These are phyloP conservation scores for Pogonognathellus flavescens DNA, from an alignment of 1,140 invertebrate species.

Conservation along the genomic window DNA sequence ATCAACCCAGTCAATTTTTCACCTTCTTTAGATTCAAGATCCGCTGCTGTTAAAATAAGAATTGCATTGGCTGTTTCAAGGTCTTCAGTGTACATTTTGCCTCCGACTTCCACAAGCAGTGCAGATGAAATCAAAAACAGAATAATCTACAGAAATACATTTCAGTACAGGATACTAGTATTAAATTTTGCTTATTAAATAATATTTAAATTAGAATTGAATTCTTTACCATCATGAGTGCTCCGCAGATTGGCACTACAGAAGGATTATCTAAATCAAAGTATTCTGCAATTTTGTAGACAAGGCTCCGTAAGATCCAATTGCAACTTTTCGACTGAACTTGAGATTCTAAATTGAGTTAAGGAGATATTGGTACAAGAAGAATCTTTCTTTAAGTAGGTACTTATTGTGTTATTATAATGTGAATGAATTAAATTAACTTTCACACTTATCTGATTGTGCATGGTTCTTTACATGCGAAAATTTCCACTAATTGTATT, in stretches of 20 bases:
- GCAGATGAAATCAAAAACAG: neutral
- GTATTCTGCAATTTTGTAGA: neutral
- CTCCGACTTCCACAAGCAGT: neutral
- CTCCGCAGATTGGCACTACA: too few species aligned
- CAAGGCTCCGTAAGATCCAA: neutral
- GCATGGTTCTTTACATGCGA: neutral
- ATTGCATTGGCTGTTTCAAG: neutral
- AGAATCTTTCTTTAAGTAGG: neutral
- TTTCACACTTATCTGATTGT: slow-evolving; percentile 21
- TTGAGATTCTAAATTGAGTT: neutral
- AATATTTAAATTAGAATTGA: too few species aligned
- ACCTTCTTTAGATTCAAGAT: neutral
- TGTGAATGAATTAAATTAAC: neutral
- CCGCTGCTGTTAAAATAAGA: neutral
- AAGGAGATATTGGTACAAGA: neutral
- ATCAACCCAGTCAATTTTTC: neutral
- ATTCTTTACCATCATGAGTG: too few species aligned
- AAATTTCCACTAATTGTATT: slow-evolving; percentile 11
- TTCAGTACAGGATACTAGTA: too few species aligned
- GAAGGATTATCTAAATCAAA: neutral
- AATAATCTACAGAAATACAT: neutral
- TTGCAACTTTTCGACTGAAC: slow-evolving; percentile 17
- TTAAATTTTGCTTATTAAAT: too few species aligned
- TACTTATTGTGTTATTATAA: neutral
- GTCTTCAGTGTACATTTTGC: neutral